phyloP scores from a whole-genome alignment of 2,797 vertebrate species.

The Mycteria americana region DNA sequence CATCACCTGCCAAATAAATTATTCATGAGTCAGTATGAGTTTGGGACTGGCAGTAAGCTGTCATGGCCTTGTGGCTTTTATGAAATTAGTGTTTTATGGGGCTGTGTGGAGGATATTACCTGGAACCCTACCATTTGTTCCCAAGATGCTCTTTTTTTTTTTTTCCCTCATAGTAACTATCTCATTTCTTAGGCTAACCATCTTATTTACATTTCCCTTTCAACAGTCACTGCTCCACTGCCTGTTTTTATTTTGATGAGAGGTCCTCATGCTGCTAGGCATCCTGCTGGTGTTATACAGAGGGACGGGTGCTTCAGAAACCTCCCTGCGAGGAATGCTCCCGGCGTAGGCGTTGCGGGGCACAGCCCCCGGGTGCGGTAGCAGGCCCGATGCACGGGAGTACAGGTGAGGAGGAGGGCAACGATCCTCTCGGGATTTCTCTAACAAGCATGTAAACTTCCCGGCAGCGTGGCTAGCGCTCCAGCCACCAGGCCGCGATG shows the following conservation, averaged over 20 bases:
- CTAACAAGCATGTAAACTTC: accelerated
- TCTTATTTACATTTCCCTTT: neutral
- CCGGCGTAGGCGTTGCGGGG: accelerated
- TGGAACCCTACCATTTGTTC: neutral
- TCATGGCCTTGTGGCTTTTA: neutral
- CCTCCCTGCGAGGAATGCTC: neutral
- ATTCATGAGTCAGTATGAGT: neutral
- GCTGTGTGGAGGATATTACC: neutral
- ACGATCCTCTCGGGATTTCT: neutral
- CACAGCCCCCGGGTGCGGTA: accelerated
- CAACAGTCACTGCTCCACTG: neutral
- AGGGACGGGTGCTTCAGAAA: neutral
- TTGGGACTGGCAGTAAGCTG: neutral
- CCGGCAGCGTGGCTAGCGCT: neutral
- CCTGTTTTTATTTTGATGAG: neutral
- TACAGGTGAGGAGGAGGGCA: too few relatives aligned
- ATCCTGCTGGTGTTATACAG: accelerated
- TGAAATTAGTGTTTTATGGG: neutral
- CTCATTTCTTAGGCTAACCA: neutral
- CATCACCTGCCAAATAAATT: neutral
- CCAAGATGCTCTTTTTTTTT: neutral
- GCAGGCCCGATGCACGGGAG: neutral
- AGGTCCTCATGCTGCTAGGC: neutral
- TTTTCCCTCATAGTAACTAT: neutral
- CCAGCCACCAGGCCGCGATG: neutral